These are phyloP conservation scores for Dipodomys spectabilis DNA, from an alignment of 2,113 vertebrate genomes.

Conservation along the genomic window DNA sequence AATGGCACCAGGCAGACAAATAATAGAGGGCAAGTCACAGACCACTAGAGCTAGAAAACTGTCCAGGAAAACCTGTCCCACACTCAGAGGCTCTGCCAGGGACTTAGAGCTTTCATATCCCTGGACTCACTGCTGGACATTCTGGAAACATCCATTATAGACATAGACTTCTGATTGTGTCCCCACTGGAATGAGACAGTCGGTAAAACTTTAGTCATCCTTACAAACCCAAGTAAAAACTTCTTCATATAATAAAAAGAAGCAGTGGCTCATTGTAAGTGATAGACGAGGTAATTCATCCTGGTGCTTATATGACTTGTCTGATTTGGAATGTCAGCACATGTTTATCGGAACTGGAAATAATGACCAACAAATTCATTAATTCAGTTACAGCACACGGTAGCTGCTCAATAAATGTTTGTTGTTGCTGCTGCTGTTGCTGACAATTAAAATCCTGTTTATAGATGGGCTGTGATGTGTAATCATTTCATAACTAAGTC, in stretches of 20 bases:
- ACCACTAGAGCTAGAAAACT: background rate
- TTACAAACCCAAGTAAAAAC: constrained; percentile 5
- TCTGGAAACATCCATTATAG: background rate
- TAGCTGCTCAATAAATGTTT: constrained; percentile 63
- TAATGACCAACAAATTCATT: constrained; percentile 64
- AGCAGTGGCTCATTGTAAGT: background rate
- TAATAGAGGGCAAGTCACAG: no score
- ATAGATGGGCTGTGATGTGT: constrained; percentile 58
- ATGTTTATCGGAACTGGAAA: constrained; percentile 52
- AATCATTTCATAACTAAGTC: constrained; percentile 73
- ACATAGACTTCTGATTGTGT: background rate
- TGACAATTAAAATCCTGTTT: constrained; percentile 70
- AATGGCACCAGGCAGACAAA: background rate
- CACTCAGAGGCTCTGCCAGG: background rate
- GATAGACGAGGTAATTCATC: background rate
- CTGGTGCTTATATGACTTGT: background rate
- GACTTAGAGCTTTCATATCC: rapidly evolving
- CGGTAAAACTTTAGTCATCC: background rate
- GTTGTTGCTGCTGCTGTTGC: background rate
- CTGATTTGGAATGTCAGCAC: constrained; percentile 50
- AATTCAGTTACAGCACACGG: constrained; percentile 61
- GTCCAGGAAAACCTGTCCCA: rapidly evolving
- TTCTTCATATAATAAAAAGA: background rate
- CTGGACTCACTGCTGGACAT: background rate
- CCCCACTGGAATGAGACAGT: background rate